Base-by-base conservation (phyloP, 2,888 invertebrate genomes). In the Lucinisca nassula region DNA sequence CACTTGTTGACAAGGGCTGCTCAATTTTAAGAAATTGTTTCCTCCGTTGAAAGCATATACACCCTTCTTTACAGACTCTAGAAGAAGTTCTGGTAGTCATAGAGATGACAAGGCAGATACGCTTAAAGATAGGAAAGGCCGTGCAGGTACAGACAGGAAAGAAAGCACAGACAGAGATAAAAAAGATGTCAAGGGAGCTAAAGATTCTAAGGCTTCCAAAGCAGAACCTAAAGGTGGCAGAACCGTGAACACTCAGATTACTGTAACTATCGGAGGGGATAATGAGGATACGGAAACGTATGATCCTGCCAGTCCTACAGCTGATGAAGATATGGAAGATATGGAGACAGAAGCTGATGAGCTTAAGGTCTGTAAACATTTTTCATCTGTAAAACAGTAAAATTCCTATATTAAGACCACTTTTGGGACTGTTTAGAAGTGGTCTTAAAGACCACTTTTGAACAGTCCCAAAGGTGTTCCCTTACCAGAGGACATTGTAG, bases 221-320 rank as follows among this genome's bases (percentile, higher is more conserved):
- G 10, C 8, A 10, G 73, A 38, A 10, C 27, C 3, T 0, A 27
- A 49, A 6, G 14, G 6, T 30, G 78, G 32, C 1, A 45, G 32
- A n/a, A 35, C 3, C 40, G 67, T 67, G 8, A 61, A n/a, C 0
- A 79, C 75, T 21, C 30, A 79, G 70, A 55, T 82, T 3, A 73
- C 67, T 6, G 51, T 83, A 2, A 72, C 67, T 17, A 8, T 74
- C 17, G 74, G 24, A 21, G 79, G 80, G 3, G 27, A 72, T 21
- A 72, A 73, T 61, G 70, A 79, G 45, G 73, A 79, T 55, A 37
- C 40, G 30, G 92, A 93, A 32, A 89, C 89, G 74, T 92, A 93
- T 85, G 94, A 93, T 70, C 92, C 93, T 0, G 92, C 93, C 21
- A 90, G 91, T 45, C 92, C 94, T 10, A 93, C 94, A 27, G 90